A percentile compares a stretch with the other conserved stretches of the same genome.
Conservation (phyloP, 2,113 vertebrate species). For the Carettochelys insculpta region DNA sequence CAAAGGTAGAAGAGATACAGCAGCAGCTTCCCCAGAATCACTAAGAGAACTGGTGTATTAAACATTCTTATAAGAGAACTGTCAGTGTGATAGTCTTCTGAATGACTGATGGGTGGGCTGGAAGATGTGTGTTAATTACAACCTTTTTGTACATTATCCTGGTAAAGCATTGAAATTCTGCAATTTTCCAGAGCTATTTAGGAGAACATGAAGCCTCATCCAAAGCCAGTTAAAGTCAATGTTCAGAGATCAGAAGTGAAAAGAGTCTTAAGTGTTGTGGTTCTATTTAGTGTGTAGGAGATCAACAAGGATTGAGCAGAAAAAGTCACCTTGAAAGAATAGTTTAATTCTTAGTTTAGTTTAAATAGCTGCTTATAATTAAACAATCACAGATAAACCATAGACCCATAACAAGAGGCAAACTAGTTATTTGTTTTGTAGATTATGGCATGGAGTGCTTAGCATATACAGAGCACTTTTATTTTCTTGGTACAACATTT, state of each 20-base stretch:
- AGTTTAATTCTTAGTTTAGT: not conserved
- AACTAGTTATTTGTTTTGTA: not conserved
- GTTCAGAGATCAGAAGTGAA: not conserved
- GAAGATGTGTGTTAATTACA: not conserved
- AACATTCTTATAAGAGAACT: not conserved
- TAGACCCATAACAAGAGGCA: not conserved
- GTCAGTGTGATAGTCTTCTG: not conserved
- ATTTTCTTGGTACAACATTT: slow-evolving; percentile 46
- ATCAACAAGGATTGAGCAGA: not conserved
- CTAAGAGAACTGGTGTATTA: not conserved
- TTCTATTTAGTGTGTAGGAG: not conserved
- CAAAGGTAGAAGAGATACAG: not conserved
- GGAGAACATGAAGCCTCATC: not conserved
- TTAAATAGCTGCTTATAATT: slow-evolving; percentile 15
- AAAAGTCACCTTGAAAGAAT: not conserved
- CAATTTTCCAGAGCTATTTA: not conserved
- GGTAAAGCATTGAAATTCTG: not conserved
- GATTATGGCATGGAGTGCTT: slow-evolving; percentile 11
- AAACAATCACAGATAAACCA: not conserved
- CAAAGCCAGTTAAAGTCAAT: not conserved
- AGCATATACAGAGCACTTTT: slow-evolving; percentile 2
- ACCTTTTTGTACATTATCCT: not conserved
- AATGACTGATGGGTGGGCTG: not conserved
- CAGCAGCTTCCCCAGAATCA: not conserved
- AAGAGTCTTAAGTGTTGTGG: not conserved